Percentiles rank a stretch among this genome's conserved stretches.
Evolutionary conservation across 1,140 invertebrate species (phyloP).

Genomic region (Centruroides sculpturatus): DNA sequence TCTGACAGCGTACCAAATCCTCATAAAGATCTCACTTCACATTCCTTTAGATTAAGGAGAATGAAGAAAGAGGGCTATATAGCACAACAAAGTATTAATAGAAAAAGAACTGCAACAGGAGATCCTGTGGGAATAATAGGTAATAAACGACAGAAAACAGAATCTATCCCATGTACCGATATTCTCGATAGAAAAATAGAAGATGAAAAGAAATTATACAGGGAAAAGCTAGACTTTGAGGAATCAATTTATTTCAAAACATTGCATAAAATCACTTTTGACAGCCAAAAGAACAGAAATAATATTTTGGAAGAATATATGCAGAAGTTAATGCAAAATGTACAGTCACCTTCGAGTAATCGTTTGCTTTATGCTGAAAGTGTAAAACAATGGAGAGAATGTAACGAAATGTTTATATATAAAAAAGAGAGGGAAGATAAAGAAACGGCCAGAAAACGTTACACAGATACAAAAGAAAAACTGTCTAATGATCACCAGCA

Average conservation of each 20-base stretch:
- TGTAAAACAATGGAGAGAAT: neutral
- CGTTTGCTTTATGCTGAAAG: neutral
- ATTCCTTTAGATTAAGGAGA: constrained; percentile 1
- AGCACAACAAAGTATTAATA: neutral
- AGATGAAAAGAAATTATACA: neutral
- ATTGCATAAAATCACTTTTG: neutral
- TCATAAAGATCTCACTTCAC: constrained; percentile 8
- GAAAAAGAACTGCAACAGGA: constrained; percentile 1
- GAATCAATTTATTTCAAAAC: neutral
- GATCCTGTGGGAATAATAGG: neutral
- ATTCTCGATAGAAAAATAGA: constrained; percentile 2
- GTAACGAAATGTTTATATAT: neutral
- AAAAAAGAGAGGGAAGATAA: neutral
- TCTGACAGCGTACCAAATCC: constrained; percentile 12
- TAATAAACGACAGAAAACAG: neutral
- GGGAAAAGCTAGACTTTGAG: neutral
- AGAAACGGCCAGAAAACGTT: neutral
- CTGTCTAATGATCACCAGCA: neutral
- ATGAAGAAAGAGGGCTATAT: neutral
- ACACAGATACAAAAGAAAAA: neutral
- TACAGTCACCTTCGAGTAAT: neutral
- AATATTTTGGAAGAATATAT: neutral
- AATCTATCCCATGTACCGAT: neutral
- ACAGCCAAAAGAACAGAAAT: neutral
- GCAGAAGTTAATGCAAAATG: neutral